Evolutionary conservation across 2,888 invertebrate species (phyloP).

Genomic region (Leptura quadrifasciata): DNA sequence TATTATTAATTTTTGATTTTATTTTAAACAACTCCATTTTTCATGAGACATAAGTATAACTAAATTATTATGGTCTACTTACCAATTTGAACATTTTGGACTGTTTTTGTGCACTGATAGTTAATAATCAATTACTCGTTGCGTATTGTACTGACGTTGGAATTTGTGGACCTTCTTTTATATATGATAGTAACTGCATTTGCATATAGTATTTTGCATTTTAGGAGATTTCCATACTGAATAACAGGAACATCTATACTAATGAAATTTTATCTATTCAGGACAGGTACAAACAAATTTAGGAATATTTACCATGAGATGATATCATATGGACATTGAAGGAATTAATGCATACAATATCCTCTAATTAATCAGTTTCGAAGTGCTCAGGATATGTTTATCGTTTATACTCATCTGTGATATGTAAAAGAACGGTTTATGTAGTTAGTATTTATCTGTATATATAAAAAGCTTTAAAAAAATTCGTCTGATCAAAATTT

Average conservation of each 20-base stretch:
- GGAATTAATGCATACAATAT: not conserved
- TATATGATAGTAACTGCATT: not conserved
- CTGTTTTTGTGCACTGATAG: not conserved
- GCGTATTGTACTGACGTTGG: not conserved
- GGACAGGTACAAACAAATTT: not conserved
- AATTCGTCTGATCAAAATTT: too few species aligned
- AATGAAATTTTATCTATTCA: not conserved
- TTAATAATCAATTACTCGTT: not conserved
- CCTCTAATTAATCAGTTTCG: not conserved
- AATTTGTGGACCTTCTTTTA: not conserved
- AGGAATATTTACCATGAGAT: not conserved
- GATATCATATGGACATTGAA: not conserved
- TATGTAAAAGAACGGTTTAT: too few species aligned
- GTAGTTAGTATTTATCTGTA: too few species aligned
- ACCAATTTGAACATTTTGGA: constrained; percentile 16
- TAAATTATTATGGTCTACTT: not conserved
- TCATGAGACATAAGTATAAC: not conserved
- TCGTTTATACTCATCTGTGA: too few species aligned
- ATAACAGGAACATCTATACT: not conserved
- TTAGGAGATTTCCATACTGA: not conserved
- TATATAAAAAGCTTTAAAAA: too few species aligned
- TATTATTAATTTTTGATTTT: too few species aligned
- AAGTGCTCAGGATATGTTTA: too few species aligned
- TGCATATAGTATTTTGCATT: not conserved
- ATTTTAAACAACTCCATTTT: too few species aligned